These are phyloP conservation scores for Dunckerocampus dactyliophorus DNA, from an alignment of 2,113 vertebrate genomes.

Conservation along the genomic window DNA sequence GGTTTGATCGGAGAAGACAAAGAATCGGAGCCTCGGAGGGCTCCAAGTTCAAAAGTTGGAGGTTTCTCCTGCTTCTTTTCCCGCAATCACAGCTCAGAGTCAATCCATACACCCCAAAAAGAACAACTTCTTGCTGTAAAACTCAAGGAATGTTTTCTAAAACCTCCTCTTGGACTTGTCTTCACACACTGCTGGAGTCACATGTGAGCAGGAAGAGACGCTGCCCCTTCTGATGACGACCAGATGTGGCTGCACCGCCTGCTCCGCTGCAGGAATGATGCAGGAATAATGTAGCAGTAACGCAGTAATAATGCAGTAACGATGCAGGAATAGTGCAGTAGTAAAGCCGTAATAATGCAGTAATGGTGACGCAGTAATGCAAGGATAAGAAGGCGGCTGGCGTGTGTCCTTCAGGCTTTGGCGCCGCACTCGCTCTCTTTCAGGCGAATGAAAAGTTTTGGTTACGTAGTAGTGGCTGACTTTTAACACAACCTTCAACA, in stretches of 20 bases:
- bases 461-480: slow-evolving; percentile 83
- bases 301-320: too few relatives aligned
- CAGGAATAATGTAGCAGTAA: too few relatives aligned
- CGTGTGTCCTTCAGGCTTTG: too few relatives aligned
- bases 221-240: slow-evolving; percentile 63
- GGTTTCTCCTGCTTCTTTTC: slow-evolving; percentile 15
- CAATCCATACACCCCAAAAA: slow-evolving; percentile 47
- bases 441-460: too few relatives aligned
- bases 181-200: slow-evolving; percentile 59
- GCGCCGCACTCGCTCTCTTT: too few relatives aligned
- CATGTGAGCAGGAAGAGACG: slow-evolving; percentile 68
- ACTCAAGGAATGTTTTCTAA: too few relatives aligned
- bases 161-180: slow-evolving; percentile 7
- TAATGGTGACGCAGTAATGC: too few relatives aligned
- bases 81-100: slow-evolving; percentile 13
- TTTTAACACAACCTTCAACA: slow-evolving; percentile 70
- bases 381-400: too few relatives aligned
- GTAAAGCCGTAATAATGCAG: too few relatives aligned
- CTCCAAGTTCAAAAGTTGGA: slow-evolving; percentile 10
- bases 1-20: slow-evolving; percentile 39
- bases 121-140: too few relatives aligned
- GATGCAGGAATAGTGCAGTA: too few relatives aligned
- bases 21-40: slow-evolving; percentile 12
- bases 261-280: too few relatives aligned
- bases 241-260: slow-evolving; percentile 71